These are phyloP conservation scores for Stenodema calcarata DNA, from an alignment of 2,888 invertebrate genomes.

Conservation along the genomic window DNA sequence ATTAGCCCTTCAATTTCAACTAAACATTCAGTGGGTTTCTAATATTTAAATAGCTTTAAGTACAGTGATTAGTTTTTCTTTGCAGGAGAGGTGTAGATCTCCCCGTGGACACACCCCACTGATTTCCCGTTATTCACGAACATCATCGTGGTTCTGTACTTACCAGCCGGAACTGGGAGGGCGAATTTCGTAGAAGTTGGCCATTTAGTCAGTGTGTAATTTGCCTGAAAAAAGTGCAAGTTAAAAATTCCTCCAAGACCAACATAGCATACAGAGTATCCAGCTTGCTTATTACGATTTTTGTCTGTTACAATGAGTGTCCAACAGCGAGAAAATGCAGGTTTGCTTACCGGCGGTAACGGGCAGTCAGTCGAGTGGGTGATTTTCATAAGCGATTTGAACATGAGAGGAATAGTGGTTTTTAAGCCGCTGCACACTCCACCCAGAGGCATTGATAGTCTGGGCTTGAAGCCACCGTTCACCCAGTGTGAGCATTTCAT, in stretches of 20 bases:
- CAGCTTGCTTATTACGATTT: too few species aligned
- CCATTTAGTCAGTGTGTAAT: background rate
- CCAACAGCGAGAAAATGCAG: too few species aligned
- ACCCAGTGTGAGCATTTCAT: background rate
- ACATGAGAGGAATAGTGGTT: background rate
- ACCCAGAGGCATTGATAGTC: background rate
- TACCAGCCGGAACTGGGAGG: background rate
- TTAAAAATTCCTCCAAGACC: too few species aligned
- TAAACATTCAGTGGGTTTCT: too few species aligned
- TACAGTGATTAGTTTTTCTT: background rate
- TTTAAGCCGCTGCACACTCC: constrained; percentile 4
- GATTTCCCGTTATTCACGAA: background rate
- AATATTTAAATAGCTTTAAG: background rate
- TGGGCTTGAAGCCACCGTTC: constrained; percentile 5
- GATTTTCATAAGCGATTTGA: background rate
- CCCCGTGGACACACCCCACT: background rate
- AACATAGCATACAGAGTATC: too few species aligned
- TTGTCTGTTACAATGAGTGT: too few species aligned
- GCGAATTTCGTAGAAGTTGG: background rate
- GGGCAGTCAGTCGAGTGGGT: background rate
- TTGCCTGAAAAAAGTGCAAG: background rate
- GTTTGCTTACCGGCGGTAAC: background rate
- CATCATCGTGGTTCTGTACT: background rate
- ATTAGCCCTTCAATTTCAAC: too few species aligned
- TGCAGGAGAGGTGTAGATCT: background rate